Evolutionary conservation across 1,140 invertebrate species (phyloP).

Genomic region (Neodiprion fabricii): DNA sequence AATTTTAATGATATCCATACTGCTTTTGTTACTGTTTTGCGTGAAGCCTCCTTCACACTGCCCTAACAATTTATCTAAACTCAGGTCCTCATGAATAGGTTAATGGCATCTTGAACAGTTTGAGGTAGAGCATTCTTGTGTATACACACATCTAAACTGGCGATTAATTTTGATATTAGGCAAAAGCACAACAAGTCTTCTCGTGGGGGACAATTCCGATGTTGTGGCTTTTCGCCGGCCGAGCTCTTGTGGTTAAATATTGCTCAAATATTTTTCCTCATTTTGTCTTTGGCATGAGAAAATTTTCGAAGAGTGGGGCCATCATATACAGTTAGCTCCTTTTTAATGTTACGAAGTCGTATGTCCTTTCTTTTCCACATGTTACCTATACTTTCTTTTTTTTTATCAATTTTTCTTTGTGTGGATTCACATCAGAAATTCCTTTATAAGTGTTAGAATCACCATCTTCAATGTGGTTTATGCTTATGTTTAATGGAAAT

Average conservation of each 20-base stretch:
- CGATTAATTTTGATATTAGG: background rate
- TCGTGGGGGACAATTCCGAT: slow-evolving; percentile 25
- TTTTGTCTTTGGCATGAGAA: background rate
- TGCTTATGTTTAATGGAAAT: too few species aligned
- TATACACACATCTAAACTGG: slow-evolving; percentile 18
- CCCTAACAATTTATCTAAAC: background rate
- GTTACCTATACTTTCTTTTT: slow-evolving; percentile 35
- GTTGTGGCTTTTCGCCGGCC: slow-evolving; percentile 22
- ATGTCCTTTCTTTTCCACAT: slow-evolving; percentile 37
- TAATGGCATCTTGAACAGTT: background rate
- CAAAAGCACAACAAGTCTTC: too few species aligned
- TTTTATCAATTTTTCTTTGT: background rate
- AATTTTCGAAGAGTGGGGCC: background rate
- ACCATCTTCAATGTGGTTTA: slow-evolving; percentile 18
- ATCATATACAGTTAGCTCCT: background rate
- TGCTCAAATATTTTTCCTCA: background rate
- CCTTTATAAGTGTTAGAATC: slow-evolving; percentile 23
- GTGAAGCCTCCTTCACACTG: background rate
- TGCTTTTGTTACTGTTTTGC: slow-evolving; percentile 16
- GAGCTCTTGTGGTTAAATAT: slow-evolving; percentile 14
- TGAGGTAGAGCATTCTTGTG: background rate
- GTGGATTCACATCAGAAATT: background rate
- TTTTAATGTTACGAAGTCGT: background rate
- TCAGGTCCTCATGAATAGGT: background rate
- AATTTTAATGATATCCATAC: slow-evolving; percentile 17